phyloP scores from a whole-genome alignment of 1,140 invertebrate genomes.

The Grapholita molesta region DNA sequence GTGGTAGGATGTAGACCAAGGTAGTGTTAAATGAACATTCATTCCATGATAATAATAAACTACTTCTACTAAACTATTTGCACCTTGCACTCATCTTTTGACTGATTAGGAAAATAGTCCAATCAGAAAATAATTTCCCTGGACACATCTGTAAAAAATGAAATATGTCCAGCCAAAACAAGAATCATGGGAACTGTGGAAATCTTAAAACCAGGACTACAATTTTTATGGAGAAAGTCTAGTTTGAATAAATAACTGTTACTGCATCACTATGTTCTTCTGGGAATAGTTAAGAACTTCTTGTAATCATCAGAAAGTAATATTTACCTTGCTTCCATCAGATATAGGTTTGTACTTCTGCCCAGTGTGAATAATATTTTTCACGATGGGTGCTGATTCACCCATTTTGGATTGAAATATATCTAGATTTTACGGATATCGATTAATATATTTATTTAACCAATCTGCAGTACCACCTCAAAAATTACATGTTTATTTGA shows the following conservation, averaged over 20 bases:
- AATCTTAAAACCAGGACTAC: constrained; percentile 16
- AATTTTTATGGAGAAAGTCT: neutral
- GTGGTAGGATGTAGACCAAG: too few species aligned
- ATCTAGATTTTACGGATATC: neutral
- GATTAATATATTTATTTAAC: neutral
- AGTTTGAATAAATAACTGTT: neutral
- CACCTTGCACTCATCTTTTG: too few species aligned
- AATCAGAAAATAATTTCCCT: too few species aligned
- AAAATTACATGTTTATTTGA: neutral
- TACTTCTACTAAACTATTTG: too few species aligned
- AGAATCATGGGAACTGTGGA: neutral
- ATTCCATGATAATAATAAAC: too few species aligned
- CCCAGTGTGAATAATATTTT: constrained; percentile 72
- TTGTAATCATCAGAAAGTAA: neutral
- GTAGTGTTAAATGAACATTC: too few species aligned
- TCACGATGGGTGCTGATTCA: constrained; percentile 53
- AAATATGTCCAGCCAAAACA: too few species aligned
- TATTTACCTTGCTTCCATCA: constrained; percentile 74
- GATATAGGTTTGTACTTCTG: constrained; percentile 75
- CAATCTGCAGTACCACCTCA: neutral
- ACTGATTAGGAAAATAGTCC: too few species aligned
- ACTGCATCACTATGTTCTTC: neutral
- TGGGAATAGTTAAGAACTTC: neutral
- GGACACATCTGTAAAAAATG: too few species aligned
- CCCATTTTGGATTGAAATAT: constrained; percentile 27